phyloP scores from a whole-genome alignment of 1,140 invertebrate genomes.

The Drosophila asahinai region DNA sequence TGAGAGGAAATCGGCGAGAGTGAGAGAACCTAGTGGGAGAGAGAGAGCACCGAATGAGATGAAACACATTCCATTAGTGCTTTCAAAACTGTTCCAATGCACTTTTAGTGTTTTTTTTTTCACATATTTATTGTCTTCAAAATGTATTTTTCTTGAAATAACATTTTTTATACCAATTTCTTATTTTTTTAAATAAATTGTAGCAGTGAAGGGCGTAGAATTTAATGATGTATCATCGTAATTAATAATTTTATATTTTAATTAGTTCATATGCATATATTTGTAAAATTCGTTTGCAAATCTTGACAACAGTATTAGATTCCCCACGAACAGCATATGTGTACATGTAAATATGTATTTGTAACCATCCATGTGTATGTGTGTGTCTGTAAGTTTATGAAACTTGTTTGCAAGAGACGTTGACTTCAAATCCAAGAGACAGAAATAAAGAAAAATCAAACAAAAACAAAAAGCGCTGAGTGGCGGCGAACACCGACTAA shows the following conservation, averaged over 20 bases:
- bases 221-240: too few species aligned
- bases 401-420: conserved; percentile 59
- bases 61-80: conserved; percentile 45
- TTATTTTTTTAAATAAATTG: too few species aligned
- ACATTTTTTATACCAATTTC: too few species aligned
- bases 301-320: too few species aligned
- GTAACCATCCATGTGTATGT: conserved; percentile 10
- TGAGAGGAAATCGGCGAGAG: conserved; percentile 55
- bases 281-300: too few species aligned
- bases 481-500: conserved; percentile 5
- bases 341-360: conserved; percentile 19
- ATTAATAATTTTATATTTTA: too few species aligned
- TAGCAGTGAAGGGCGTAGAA: too few species aligned
- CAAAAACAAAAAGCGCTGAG: conserved; percentile 9
- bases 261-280: too few species aligned
- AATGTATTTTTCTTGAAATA: too few species aligned
- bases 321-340: too few species aligned
- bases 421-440: conserved; percentile 47
- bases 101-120: conserved; percentile 13
- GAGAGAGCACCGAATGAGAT: conserved; percentile 31
- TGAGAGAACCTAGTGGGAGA: conserved; percentile 6
- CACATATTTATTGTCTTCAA: not conserved
- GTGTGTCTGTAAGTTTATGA: conserved; percentile 12
- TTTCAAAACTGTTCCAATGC: conserved; percentile 49
- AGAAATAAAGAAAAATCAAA: conserved; percentile 24